A percentile compares a stretch with the other conserved stretches of the same genome.
Conservation (phyloP, 1,140 invertebrate genomes). For the Anastrepha obliqua region DNA sequence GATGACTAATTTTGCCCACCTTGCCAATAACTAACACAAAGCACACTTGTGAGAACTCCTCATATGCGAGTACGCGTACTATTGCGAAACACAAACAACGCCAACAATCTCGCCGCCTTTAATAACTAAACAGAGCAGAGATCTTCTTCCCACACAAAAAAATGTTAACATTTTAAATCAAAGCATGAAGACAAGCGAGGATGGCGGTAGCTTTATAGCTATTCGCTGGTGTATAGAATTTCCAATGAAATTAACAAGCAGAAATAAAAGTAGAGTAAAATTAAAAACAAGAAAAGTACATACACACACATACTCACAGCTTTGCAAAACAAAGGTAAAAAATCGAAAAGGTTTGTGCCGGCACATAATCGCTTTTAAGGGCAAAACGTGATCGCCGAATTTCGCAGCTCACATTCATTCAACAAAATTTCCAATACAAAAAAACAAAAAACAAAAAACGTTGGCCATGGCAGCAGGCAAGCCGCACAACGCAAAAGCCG, state of each 20-base stretch:
- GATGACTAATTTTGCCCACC: too few species aligned
- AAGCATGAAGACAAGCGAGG: neutral
- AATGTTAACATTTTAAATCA: constrained; percentile 42
- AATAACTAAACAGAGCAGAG: constrained; percentile 1
- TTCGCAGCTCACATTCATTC: constrained; percentile 56
- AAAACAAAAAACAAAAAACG: too few species aligned
- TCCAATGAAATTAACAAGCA: constrained; percentile 25
- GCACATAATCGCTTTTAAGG: constrained; percentile 31
- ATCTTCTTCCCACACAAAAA: constrained; percentile 31
- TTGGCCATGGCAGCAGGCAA: neutral
- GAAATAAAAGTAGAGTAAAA: constrained; percentile 16
- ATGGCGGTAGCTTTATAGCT: constrained; percentile 10
- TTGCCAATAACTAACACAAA: neutral
- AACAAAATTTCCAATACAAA: constrained; percentile 43
- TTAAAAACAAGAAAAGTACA: neutral
- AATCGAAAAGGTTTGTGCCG: constrained; percentile 5
- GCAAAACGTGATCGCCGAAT: constrained; percentile 57
- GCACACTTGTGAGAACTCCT: neutral
- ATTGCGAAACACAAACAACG: neutral
- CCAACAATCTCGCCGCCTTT: constrained; percentile 15
- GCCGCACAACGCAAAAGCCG: neutral
- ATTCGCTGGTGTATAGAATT: constrained; percentile 18
- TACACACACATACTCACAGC: neutral
- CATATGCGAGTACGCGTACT: neutral
- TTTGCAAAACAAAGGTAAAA: constrained; percentile 36